phyloP scores from a whole-genome alignment of 2,113 vertebrate species.

The Xenopus laevis region DNA sequence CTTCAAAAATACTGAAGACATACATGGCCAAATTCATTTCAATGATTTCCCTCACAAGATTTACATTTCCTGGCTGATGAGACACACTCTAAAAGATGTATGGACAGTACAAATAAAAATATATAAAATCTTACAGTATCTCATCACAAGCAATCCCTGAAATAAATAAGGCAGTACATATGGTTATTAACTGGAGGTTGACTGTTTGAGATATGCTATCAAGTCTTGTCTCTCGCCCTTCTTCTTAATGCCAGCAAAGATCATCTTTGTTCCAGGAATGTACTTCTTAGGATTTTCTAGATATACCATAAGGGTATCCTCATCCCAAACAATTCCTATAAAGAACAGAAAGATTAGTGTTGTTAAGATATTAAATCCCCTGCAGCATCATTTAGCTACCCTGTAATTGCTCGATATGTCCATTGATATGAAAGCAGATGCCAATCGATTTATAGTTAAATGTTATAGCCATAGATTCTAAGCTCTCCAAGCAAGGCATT shows the following conservation, averaged over 20 bases:
- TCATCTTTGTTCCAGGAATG: conserved; percentile 87
- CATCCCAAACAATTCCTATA: conserved; percentile 76
- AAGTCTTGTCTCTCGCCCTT: conserved; percentile 71
- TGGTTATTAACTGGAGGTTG: conserved; percentile 68
- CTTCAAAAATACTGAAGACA: no score
- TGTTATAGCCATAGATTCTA: no score
- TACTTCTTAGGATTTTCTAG: conserved; percentile 85
- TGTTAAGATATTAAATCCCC: no score
- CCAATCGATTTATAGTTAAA: no score
- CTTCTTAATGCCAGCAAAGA: conserved; percentile 80
- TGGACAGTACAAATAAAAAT: conserved; percentile 63
- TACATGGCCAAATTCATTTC: conserved; percentile 13
- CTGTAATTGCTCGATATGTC: no score
- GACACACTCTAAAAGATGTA: conserved; percentile 47
- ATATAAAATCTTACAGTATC: conserved; percentile 58
- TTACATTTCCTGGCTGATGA: conserved; percentile 46
- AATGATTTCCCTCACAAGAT: not conserved
- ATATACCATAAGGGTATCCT: conserved; percentile 78
- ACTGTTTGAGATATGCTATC: conserved; percentile 79
- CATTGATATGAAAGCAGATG: no score
- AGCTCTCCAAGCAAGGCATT: no score
- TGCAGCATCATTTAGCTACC: no score
- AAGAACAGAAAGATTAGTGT: not conserved
- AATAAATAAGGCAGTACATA: conserved; percentile 72
- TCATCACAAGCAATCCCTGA: conserved; percentile 54